phyloP scores from a whole-genome alignment of 1,140 invertebrate species.

The Polyergus mexicanus region DNA sequence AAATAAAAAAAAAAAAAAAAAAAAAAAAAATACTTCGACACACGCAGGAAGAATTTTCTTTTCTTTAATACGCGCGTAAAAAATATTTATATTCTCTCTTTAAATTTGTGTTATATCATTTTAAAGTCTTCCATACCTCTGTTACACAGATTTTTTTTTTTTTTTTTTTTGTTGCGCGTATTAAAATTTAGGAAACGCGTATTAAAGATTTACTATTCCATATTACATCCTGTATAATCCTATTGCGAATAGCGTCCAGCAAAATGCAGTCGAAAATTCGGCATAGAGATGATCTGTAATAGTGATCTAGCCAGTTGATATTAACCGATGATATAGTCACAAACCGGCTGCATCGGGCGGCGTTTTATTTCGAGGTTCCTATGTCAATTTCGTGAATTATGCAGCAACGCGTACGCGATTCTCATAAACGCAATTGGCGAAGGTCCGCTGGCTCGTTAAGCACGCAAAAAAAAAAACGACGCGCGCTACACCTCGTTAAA shows the following conservation, averaged over 20 bases:
- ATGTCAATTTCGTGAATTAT: constrained; percentile 42
- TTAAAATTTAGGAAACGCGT: too few relatives aligned
- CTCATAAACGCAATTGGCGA: constrained; percentile 24
- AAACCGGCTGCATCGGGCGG: background rate
- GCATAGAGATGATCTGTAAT: constrained; percentile 7
- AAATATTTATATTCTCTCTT: constrained; percentile 6
- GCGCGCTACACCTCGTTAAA: constrained; percentile 43
- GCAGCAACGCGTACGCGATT: background rate
- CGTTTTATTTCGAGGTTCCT: constrained; percentile 13
- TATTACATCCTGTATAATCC: background rate
- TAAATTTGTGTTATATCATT: background rate
- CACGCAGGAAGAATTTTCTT: background rate
- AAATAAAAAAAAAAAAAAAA: background rate
- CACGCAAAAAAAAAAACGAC: background rate
- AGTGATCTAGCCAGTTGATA: constrained; percentile 21
- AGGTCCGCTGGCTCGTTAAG: constrained; percentile 17
- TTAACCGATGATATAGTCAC: constrained; percentile 30
- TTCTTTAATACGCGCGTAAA: background rate
- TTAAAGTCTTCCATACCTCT: background rate
- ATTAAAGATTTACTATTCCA: background rate
- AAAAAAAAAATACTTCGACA: background rate
- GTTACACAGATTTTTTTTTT: background rate
- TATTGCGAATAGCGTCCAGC: background rate
- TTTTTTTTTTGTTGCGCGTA: background rate
- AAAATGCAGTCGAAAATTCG: constrained; percentile 14